Evolutionary conservation across 2,797 vertebrate genomes (phyloP), one percentile per base, ranked within the genome.

Genomic region (Centropyge bicolor): DNA sequence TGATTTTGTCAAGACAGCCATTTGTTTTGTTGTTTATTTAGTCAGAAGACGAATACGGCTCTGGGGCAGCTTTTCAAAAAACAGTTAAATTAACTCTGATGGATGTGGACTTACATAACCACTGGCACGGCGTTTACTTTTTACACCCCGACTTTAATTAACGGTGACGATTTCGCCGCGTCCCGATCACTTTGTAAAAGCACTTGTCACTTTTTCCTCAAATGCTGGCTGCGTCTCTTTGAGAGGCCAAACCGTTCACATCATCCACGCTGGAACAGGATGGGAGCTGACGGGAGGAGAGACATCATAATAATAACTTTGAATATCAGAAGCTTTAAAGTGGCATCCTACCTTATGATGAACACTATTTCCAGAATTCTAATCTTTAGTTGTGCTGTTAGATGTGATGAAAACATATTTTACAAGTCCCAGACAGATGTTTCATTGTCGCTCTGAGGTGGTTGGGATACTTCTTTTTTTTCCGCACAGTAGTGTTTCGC

Each of bases 21-120:
- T 78, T 78, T 78, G 48, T 59, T 71, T 61, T 60, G 73, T 76
- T 77, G 66, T 82, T 86, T 77, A 57, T 78, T 79, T 40, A 56
- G 51, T 78, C 20, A 63, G 51, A 6, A 5, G 60, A 73, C 24
- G 1, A 64, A 82, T 65, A 24, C 56, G 71, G 36, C 70, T 75
- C 24, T 36, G 59, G 40, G 70, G 31, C 3, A 0, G 36, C 24
- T 82, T 85, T 72, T 75, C 27, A 49, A 40, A 76, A 72, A 85
- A 55, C 12, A 74, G 45, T 56, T 31, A 54, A 78, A 85, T 73
- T 35, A 67, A 40, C 66, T 79, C 40, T 85, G 78, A 84, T 86
- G 43, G 61, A 84, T 82, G 78, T 71, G 57, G 45, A 61, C 54
- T 49, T 73, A 4, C 54, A 83, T 68, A 79, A 83, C n/a, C 22